Evolutionary conservation across 2,888 invertebrate species (phyloP).

Genomic region (Xanthostigma xanthostigma): DNA sequence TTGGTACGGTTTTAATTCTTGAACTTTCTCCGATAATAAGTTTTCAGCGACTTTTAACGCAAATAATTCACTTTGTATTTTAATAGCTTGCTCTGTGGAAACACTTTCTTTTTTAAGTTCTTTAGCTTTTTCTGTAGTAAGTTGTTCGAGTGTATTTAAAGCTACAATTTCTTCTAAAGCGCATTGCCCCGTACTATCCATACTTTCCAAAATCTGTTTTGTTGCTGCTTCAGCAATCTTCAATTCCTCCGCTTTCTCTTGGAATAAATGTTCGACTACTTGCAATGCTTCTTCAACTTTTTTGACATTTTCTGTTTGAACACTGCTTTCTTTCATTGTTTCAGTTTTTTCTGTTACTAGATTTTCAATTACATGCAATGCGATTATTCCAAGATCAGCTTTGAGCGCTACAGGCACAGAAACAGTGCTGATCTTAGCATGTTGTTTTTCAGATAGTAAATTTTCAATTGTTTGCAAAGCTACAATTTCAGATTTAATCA

Average conservation of each 20-base stretch:
- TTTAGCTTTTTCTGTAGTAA: not conserved
- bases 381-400: too few species aligned
- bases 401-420: too few species aligned
- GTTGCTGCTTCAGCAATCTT: slow-evolving; percentile 8
- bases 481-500: not conserved
- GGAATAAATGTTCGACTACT: not conserved
- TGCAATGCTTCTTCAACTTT: slow-evolving; percentile 1
- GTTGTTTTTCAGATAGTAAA: not conserved
- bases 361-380: not conserved
- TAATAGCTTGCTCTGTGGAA: not conserved
- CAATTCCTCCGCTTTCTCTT: not conserved
- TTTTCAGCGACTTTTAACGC: not conserved
- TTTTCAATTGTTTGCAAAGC: slow-evolving; percentile 1
- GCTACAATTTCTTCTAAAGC: not conserved
- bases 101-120: slow-evolving; percentile 2
- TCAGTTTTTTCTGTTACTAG: slow-evolving; percentile 6
- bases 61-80: slow-evolving; percentile 1
- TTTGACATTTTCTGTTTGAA: slow-evolving; percentile 4
- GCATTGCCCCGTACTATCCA: not conserved
- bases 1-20: not conserved
- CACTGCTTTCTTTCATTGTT: slow-evolving; percentile 2
- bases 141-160: not conserved
- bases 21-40: not conserved
- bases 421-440: too few species aligned
- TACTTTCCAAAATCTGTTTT: slow-evolving; percentile 1